Conservation (phyloP, 2,113 vertebrate species). For the Myrmophylax atrothorax region DNA sequence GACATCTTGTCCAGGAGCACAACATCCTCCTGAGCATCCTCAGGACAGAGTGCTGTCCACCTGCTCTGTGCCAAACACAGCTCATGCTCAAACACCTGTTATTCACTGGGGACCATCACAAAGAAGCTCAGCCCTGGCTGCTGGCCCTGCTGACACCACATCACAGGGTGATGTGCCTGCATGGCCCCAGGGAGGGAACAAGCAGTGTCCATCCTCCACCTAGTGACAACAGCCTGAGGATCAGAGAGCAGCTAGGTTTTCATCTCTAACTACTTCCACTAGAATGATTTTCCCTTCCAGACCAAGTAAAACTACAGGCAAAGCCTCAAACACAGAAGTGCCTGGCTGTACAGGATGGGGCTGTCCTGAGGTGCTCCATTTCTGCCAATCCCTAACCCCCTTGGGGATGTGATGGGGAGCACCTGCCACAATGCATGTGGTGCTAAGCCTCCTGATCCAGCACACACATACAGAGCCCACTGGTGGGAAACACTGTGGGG, state of each 20-base stretch:
- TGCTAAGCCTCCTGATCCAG: not conserved
- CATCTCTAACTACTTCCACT: not conserved
- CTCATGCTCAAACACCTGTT: not conserved
- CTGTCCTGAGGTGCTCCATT: rapidly evolving
- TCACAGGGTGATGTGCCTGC: not conserved
- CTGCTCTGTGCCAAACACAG: not conserved
- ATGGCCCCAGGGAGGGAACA: not conserved
- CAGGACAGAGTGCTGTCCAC: not conserved
- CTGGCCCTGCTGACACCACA: not conserved
- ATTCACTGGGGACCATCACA: not conserved
- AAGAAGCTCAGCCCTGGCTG: not conserved
- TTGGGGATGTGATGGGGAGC: rapidly evolving
- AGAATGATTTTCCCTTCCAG: not conserved
- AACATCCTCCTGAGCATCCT: not conserved
- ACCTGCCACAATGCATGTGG: rapidly evolving
- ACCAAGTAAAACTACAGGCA: not conserved
- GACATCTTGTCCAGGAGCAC: not conserved
- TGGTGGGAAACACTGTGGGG: rapidly evolving
- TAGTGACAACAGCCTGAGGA: not conserved
- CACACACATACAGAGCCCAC: not conserved
- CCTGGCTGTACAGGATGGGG: not conserved
- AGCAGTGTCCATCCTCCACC: not conserved
- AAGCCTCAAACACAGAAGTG: not conserved
- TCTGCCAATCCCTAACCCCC: not conserved
- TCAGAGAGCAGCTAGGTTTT: not conserved